Base-by-base conservation (phyloP, 2,888 invertebrate genomes). In the Tromatobia lineatoria region DNA sequence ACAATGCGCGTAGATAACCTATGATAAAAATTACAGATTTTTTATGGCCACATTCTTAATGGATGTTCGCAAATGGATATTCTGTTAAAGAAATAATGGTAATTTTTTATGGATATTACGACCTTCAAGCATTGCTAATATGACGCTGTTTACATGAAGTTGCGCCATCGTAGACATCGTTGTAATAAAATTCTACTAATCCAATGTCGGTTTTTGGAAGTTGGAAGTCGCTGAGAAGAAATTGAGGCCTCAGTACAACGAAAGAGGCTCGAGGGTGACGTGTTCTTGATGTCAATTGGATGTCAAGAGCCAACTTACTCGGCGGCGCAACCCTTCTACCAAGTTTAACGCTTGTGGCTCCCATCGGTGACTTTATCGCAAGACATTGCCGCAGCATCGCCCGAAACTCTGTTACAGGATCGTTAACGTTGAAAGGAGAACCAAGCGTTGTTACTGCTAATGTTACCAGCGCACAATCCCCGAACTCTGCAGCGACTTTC, bases 361-460 rank as follows among this genome's bases (percentile, higher is more conserved):
- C 92, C 91, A 92, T 93, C 90, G 92, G 92, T 91, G 91, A 92
- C 92, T 93, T 93, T 93, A 93, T 93, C 93, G 92, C 91, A 88
- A 92, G 91, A 91, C 91, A 92, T 91, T 92, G 91, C 90, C 89
- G 87, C 90, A 89, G 85, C 86, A 89, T 50, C 59, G 77, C 77
- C 70, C 52, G 78, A 81, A 84, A 78, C 73, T 88, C 91, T 91
- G 91, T 92, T 92, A 93, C 93, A 92, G 92, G 91, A 93, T 93
- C 93, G 93, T 93, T 93, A 93, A 92, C 93, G 91, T 93, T 69
- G 78, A 81, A 93, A 92, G 91, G 92, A 38, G 64, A 93, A 91
- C 91, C 90, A 85, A 88, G 89, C 91, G 90, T 90, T 92, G 92
- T 93, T 93, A 93, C 93, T 91, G 93, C 92, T 93, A 92, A 93